phyloP scores from a whole-genome alignment of 2,888 invertebrate species.

The Drosophila phalerata region DNA sequence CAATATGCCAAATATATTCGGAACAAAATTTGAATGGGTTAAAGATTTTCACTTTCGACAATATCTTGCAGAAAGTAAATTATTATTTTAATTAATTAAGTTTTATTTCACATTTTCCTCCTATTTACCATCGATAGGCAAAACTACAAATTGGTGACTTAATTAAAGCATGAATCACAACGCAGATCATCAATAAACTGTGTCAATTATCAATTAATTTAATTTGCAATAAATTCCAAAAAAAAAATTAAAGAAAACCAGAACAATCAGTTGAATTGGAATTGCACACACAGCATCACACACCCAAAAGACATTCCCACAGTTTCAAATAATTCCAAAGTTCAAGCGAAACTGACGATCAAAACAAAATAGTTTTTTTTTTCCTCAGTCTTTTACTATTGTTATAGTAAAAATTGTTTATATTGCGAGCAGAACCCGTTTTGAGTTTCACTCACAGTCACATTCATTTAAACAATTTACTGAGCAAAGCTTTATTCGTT shows the following conservation, averaged over 20 bases:
- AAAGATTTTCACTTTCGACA: too few species aligned
- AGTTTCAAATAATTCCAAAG: neutral
- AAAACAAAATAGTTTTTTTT: slow-evolving; percentile 71
- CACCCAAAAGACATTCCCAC: neutral
- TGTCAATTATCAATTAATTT: slow-evolving; percentile 65
- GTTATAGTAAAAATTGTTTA: neutral
- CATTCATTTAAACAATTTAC: slow-evolving; percentile 48
- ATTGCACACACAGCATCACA: neutral
- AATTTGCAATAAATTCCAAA: slow-evolving; percentile 36
- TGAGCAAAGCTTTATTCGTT: slow-evolving; percentile 54
- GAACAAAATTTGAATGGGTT: too few species aligned
- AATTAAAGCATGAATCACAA: neutral
- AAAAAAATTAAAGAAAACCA: slow-evolving; percentile 35
- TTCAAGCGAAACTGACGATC: slow-evolving; percentile 62
- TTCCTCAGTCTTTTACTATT: slow-evolving; percentile 3
- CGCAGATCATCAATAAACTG: slow-evolving; percentile 31
- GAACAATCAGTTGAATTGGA: slow-evolving; percentile 10
- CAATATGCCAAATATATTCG: too few species aligned
- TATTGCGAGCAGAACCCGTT: slow-evolving; percentile 55
- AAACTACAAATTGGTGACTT: neutral
- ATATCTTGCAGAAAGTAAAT: too few species aligned
- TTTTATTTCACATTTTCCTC: neutral
- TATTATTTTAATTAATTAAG: too few species aligned
- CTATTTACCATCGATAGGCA: neutral
- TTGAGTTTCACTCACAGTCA: slow-evolving; percentile 65